phyloP scores from a whole-genome alignment of 2,113 vertebrate species.

The Mugil cephalus region DNA sequence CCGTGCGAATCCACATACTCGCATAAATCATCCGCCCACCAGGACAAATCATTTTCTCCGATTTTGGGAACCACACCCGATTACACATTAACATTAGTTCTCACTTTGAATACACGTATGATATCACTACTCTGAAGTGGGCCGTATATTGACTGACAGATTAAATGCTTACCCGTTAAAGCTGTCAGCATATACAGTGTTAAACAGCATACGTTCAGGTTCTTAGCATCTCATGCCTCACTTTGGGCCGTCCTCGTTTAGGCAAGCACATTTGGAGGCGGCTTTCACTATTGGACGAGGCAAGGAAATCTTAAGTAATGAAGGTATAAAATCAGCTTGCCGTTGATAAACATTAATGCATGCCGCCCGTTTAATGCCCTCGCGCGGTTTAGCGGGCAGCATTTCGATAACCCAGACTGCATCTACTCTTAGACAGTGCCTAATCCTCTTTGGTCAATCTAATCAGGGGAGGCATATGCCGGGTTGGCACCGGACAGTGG shows the following conservation, averaged over 20 bases:
- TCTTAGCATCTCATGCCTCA: neutral
- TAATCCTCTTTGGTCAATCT: slow-evolving; percentile 79
- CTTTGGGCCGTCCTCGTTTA: neutral
- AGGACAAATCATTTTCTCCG: no score
- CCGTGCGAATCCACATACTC: no score
- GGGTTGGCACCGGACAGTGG: slow-evolving; percentile 46
- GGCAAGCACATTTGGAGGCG: neutral
- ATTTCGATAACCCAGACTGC: slow-evolving; percentile 53
- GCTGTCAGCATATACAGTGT: neutral
- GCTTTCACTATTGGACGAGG: neutral
- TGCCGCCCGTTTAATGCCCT: slow-evolving; percentile 34
- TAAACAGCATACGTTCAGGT: neutral
- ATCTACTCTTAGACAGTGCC: slow-evolving; percentile 58
- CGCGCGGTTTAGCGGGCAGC: slow-evolving; percentile 39
- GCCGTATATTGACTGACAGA: neutral
- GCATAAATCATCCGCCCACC: no score
- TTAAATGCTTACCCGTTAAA: neutral
- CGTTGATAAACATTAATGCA: slow-evolving; percentile 24
- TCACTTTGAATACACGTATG: no score
- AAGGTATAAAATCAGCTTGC: slow-evolving; percentile 37
- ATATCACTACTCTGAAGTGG: no score
- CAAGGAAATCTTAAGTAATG: slow-evolving; percentile 30
- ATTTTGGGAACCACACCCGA: no score
- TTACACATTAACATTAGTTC: no score
- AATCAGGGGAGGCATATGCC: slow-evolving; percentile 72